phyloP scores from a whole-genome alignment of 2,888 invertebrate genomes.

The Opisthograptis luteolata region DNA sequence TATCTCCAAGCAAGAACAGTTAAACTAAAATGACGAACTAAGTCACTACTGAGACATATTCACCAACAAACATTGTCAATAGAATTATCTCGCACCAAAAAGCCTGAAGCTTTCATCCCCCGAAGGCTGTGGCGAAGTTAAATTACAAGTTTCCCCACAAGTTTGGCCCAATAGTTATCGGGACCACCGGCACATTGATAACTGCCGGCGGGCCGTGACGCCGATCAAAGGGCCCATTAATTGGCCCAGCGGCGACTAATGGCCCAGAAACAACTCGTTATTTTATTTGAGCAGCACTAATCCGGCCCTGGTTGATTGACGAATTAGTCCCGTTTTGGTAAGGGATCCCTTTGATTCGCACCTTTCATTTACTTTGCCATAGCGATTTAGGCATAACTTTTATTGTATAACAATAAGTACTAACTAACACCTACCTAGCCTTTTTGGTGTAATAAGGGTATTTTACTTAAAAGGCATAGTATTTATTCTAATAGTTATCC shows the following conservation, averaged over 20 bases:
- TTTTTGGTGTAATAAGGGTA: too few species aligned
- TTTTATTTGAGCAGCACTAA: slow-evolving; percentile 16
- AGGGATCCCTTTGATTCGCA: too few species aligned
- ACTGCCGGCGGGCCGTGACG: slow-evolving; percentile 19
- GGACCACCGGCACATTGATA: slow-evolving; percentile 15
- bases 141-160: slow-evolving; percentile 18
- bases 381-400: too few species aligned
- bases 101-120: slow-evolving; percentile 1
- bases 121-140: slow-evolving; percentile 11
- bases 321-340: background rate
- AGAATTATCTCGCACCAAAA: slow-evolving; percentile 12
- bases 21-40: too few species aligned
- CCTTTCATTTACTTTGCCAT: too few species aligned
- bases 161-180: slow-evolving; percentile 22
- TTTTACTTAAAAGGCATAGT: too few species aligned
- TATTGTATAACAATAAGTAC: too few species aligned
- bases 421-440: too few species aligned
- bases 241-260: slow-evolving; percentile 23
- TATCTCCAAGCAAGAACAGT: too few species aligned
- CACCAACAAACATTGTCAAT: background rate
- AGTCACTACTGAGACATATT: too few species aligned
- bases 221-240: slow-evolving; percentile 24
- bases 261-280: slow-evolving; percentile 24
- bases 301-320: slow-evolving; percentile 3
- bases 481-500: too few species aligned